phyloP scores from a whole-genome alignment of 2,113 vertebrate species.

The Clupea harengus region DNA sequence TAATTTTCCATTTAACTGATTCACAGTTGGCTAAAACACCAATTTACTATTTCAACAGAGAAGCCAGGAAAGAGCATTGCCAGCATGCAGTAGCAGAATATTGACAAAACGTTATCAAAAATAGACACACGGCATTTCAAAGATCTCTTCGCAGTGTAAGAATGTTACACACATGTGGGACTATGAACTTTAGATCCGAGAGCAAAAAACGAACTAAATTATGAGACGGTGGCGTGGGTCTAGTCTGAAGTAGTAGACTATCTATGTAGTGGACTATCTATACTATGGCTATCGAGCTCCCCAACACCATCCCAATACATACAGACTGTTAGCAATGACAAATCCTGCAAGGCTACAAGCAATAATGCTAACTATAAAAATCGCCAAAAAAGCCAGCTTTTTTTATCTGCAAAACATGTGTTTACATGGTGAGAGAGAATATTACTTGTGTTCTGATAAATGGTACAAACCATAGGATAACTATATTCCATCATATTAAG shows the following conservation, averaged over 20 bases:
- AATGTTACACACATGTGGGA: not conserved
- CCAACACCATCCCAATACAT: too few species aligned
- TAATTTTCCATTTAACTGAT: not conserved
- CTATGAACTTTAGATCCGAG: not conserved
- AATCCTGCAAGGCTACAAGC: too few species aligned
- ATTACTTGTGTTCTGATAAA: not conserved
- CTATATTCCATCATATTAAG: not conserved
- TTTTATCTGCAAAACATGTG: not conserved
- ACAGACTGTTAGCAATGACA: too few species aligned
- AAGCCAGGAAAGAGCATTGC: not conserved
- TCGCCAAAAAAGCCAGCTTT: not conserved
- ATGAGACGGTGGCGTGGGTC: not conserved
- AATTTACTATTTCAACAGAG: not conserved
- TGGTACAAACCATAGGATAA: not conserved
- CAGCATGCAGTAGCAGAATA: not conserved
- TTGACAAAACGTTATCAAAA: not conserved
- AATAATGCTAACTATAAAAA: too few species aligned
- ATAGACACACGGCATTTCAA: not conserved
- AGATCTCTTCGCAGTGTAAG: not conserved
- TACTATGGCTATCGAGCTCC: too few species aligned
- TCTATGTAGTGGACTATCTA: too few species aligned
- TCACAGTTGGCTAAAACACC: not conserved
- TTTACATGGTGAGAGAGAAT: not conserved
- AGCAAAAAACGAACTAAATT: not conserved
- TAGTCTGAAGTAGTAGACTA: too few species aligned